These are phyloP conservation scores for Varanus salvator DNA, from an alignment of 2,113 vertebrate genomes.

Conservation along the genomic window DNA sequence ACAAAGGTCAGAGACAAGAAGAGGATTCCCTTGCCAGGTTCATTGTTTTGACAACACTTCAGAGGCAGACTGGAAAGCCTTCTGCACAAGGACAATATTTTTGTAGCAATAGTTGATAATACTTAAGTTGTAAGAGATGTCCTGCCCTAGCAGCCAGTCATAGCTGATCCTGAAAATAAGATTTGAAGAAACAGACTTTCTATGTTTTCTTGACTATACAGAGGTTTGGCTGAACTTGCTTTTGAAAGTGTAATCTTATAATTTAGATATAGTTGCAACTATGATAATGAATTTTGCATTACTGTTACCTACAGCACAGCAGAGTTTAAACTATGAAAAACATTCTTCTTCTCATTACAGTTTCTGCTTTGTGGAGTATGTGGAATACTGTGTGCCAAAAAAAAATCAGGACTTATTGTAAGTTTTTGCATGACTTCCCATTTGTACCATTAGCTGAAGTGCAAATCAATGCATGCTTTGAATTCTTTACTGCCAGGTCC, in stretches of 20 bases:
- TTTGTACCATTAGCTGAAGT: slow-evolving; percentile 48
- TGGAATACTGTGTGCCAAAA: slow-evolving; percentile 95
- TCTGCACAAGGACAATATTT: not conserved
- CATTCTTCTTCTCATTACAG: slow-evolving; percentile 74
- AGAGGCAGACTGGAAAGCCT: not conserved
- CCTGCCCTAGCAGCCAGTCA: not conserved
- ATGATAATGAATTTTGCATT: slow-evolving; percentile 22
- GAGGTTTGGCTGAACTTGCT: slow-evolving; percentile 37
- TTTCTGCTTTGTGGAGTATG: slow-evolving; percentile 96
- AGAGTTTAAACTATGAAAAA: slow-evolving; percentile 49
- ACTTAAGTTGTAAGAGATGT: not conserved
- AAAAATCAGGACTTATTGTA: slow-evolving; percentile 96
- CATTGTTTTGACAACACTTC: not conserved
- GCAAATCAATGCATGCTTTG: slow-evolving; percentile 19
- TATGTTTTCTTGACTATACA: not conserved
- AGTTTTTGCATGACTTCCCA: slow-evolving; percentile 76
- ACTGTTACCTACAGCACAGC: slow-evolving; percentile 5
- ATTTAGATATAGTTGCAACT: slow-evolving; percentile 33
- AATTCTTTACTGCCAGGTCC: slow-evolving; percentile 20
- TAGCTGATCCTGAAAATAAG: not conserved
- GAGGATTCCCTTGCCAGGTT: no score
- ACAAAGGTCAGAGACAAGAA: no score
- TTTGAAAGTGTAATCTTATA: slow-evolving; percentile 46
- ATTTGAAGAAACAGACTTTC: not conserved
- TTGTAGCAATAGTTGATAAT: not conserved